A percentile compares a stretch with the other conserved stretches of the same genome.
These are phyloP conservation scores for Latrodectus elegans DNA, from an alignment of 2,888 invertebrate species.

Conservation along the genomic window DNA sequence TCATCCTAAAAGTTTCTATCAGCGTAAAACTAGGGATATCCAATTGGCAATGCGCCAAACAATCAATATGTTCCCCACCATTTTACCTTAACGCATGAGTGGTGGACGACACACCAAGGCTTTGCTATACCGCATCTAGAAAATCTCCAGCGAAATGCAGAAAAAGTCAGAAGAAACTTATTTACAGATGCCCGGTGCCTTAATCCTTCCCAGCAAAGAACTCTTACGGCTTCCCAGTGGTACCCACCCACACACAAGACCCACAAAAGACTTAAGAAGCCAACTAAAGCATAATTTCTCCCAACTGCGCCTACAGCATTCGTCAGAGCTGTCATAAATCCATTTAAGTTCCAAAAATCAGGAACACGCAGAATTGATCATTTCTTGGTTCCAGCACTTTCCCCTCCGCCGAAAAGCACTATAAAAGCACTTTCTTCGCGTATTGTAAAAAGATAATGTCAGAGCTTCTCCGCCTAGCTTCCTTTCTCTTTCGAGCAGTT, in stretches of 20 bases:
- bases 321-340: slow-evolving; percentile 54
- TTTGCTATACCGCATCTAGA: no score
- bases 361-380: slow-evolving; percentile 58
- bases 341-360: slow-evolving; percentile 59
- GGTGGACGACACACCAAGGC: no score
- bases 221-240: neutral
- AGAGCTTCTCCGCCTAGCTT: neutral
- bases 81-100: no score
- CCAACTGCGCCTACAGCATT: neutral
- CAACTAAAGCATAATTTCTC: slow-evolving; percentile 31
- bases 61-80: no score
- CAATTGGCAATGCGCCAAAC: no score
- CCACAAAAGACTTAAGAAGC: slow-evolving; percentile 17
- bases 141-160: no score
- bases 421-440: slow-evolving; percentile 30
- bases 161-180: no score
- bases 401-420: slow-evolving; percentile 27
- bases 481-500: neutral
- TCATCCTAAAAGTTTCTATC: no score
- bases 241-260: neutral
- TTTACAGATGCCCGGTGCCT: no score
- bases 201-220: neutral
- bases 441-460: slow-evolving; percentile 56
- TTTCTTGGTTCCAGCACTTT: slow-evolving; percentile 13
- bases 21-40: no score